Evolutionary conservation across 2,113 vertebrate genomes (phyloP), one percentile per base, ranked within the genome.

Genomic region (Mungos mungo): DNA sequence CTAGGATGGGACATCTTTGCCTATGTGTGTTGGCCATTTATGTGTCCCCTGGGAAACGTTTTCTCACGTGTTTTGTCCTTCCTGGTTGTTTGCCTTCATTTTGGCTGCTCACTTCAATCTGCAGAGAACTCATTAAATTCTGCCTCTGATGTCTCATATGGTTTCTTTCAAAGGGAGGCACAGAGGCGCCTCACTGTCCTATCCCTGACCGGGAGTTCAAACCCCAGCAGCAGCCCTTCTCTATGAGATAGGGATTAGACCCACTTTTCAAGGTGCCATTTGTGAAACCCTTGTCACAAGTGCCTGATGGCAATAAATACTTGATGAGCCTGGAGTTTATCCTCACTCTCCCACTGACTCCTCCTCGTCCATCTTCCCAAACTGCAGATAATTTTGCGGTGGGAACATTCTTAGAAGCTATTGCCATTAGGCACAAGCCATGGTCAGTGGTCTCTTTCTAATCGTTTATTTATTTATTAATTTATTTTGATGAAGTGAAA

Each of bases 261-360:
- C 52, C 29, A 52, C 19, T 86, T 52, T n/a, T 63, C 74, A 63
- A 31, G 60, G 7, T 77, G 74, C 18, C 3, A 4, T 29, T 65
- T 54, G 52, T 41, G 33, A 57, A 65, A 45, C 14, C 23, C 72
- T 3, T 31, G 11, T 41, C 1, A 45, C 41, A 47, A 54, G 23
- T 57, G 2, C 45, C 3, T 13, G 23, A 45, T 0, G 7, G 5
- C 25, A 54, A 60, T 0, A 66, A 9, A 38, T 45, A 13, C 7
- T 41, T 6, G 38, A 25, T 15, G 15, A 88, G 23, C 25, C 12
- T 5, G n/a, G 27, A 18, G 3, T 71, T 57, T 81, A 14, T 60
- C 27, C 5, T 65, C 13, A 2, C 52, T 38, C 21, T 50, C 47
- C 23, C 9, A 11, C 23, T 25, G 47, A 23, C 35, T 12, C 25